Evolutionary conservation across 2,888 invertebrate genomes (phyloP), one percentile per base, ranked within the genome.

Genomic region (Andrena trimmerana): DNA sequence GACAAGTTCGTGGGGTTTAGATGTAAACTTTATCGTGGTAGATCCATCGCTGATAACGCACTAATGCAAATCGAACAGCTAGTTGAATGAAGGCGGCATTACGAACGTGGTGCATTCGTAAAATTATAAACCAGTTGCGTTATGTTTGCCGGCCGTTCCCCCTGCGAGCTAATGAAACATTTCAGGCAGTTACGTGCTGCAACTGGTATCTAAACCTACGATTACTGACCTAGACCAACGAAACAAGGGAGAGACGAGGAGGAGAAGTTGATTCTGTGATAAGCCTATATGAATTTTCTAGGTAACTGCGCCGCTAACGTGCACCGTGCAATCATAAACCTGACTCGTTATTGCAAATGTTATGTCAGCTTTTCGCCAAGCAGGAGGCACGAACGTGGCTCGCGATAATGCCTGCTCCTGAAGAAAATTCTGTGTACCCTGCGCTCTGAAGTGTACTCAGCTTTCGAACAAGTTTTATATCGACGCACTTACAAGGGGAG

Each of bases 211-310:
- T 71, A 65, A 71, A 57, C 48, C 62, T 72, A 78, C 52, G 70
- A 75, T 83, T 78, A 84, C 80, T 78, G 85, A 86, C 86, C 85
- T 77, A 71, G 72, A 66, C 71, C 78, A 85, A 77, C 57, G 81
- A 73, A 63, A 77, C 52, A 63, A 65, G 62, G 31, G 50, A 42
- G 33, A 52, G 24, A 7, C 13, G 62, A 29, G 52, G 48, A 29
- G 29, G 60, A 33, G 48, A 24, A 59, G 42, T 29, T 24, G 54
- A 27, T 20, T 33, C 50, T 10, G 29, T 27, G 74, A 62, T 75
- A 79, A 65, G 65, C 13, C 67, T 65, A 48, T 62, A 54, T 16
- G 65, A 62, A 78, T 78, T 75, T 69, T 8, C 66, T 60, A 48
- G 31, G 27, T 52, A 77, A 70, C 24, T 31, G 68, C 24, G 68